Base-by-base conservation (phyloP, 2,888 invertebrate species). In the Aspidiotus rigidus region DNA sequence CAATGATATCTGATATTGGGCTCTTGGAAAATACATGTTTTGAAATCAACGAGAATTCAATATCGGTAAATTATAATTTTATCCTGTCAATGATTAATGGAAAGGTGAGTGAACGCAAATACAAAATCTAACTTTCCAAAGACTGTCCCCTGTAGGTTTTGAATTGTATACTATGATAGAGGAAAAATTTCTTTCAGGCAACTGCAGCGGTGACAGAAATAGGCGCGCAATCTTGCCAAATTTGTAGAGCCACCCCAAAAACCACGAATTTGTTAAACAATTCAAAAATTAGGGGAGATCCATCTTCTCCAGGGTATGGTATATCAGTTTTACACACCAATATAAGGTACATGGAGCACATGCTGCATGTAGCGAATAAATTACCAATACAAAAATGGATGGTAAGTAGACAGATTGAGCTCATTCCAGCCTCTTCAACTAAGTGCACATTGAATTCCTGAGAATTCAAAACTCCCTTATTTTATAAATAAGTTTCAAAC, bases 261-360 rank as follows among this genome's bases (percentile, higher is more conserved):
- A 8, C 9, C 8, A 56, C 15, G 56, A 56, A 56, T 56, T 8
- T 13, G 8, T 16, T 56, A 8, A 56, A 11, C 9, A 56, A 16
- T 11, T 8, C n/a, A 8, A 56, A 8, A 8, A n/a, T 56, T 10
- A 56, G 7, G 16, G 16, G 56, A 10, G 15, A 56, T 16, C 16
- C 56, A 10, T 8, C 9, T 56, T 10, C 8, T 56, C 13, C 15
- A 10, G 56, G 56, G n/a, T 56, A 56, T 56, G 16, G 8, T 10
- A 56, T 56, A 56, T 56, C 56, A 13, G 16, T 56, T 15, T n/a
- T 56, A n/a, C 56, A 56, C 15, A 56, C 56, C 8, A 59, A 59
- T 59, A 59, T 59, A 17, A 3, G 59, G 10, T 13, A 17, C 17
- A 17, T 59, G 13, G 59, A 59, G 17, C 28, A 28, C 28, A 17